These are phyloP conservation scores for Entomobrya proxima DNA, from an alignment of 2,888 invertebrate species.

Conservation along the genomic window DNA sequence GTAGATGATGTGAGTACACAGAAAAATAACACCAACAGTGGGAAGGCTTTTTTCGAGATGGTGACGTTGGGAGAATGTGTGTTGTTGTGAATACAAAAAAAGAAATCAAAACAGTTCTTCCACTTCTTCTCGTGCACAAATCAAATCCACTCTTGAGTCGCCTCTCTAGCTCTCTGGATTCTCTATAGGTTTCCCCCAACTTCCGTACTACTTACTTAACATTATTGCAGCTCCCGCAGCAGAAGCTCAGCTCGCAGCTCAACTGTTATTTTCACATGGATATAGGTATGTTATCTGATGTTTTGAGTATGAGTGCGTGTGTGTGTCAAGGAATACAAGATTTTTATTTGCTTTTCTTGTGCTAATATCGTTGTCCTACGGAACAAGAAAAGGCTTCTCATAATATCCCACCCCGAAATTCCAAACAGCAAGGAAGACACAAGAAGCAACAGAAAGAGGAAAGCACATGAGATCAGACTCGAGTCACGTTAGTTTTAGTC, in stretches of 20 bases:
- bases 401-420: not conserved
- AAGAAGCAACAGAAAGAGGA: not conserved
- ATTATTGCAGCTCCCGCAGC: not conserved
- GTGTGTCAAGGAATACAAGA: slow-evolving; percentile 28
- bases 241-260: not conserved
- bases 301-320: not conserved
- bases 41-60: not conserved
- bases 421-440: not conserved
- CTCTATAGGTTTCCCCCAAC: not conserved
- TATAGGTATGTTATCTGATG: not conserved
- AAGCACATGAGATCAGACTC: slow-evolving; percentile 58
- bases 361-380: not conserved
- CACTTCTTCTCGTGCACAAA: too few species aligned
- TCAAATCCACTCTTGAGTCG: slow-evolving; percentile 30
- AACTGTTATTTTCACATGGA: slow-evolving; percentile 5
- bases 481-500: slow-evolving; percentile 49
- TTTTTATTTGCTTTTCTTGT: slow-evolving; percentile 30
- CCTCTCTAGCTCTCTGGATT: too few species aligned
- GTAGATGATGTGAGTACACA: not conserved
- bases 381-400: not conserved
- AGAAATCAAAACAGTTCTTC: slow-evolving; percentile 1
- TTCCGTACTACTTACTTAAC: not conserved
- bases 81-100: slow-evolving; percentile 6
- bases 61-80: not conserved
- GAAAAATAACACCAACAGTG: too few species aligned